Base-by-base conservation (phyloP, 2,797 vertebrate genomes). In the Pseudocheirus occidentalis region DNA sequence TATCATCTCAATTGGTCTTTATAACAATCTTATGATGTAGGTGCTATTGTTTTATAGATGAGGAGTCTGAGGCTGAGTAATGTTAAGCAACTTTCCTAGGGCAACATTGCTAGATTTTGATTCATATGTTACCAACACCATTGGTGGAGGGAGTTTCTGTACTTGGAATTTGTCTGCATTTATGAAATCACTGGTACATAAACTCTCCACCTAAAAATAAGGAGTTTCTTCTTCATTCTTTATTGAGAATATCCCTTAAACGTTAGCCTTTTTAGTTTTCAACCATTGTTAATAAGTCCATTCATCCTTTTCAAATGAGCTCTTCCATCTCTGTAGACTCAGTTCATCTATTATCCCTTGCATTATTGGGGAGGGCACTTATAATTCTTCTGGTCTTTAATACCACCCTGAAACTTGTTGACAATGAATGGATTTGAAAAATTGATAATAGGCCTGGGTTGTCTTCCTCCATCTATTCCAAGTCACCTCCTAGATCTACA, bases 281-380 rank as follows among this genome's bases (percentile, higher is more conserved):
- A 55, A 89, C 54, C 50, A 90, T 10, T 50, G 28, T 1, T 11
- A 46, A 0, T 81, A 58, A 50, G 3, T 90, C 95, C 53, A 0
- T 93, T 53, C 92, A 56, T 95, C 55, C 40, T 27, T 50, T 50
- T 87, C 46, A 87, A 87, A 87, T 87, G 40, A 87, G 21, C 3
- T 87, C 9, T 87, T 98, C 40, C 87, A 27, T 0, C 95, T 52
- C 46, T 97, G 31, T 59, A 89, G 50, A 11, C 50, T 94, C 56
- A 91, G 40, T 95, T 95, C 59, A 92, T 90, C 55, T 11, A 40
- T 94, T 92, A 16, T n/a, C 91, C 91, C 96, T 28, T 40, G 62
- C 58, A 53, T 57, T 90, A 31, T 18, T 34, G 40, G 54, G 14
- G 52, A 16, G n/a, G n/a, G 57, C 92, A n/a, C 56, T 57, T 93